Conservation (phyloP, 1,140 invertebrate species). For the Lethrus apterus region DNA sequence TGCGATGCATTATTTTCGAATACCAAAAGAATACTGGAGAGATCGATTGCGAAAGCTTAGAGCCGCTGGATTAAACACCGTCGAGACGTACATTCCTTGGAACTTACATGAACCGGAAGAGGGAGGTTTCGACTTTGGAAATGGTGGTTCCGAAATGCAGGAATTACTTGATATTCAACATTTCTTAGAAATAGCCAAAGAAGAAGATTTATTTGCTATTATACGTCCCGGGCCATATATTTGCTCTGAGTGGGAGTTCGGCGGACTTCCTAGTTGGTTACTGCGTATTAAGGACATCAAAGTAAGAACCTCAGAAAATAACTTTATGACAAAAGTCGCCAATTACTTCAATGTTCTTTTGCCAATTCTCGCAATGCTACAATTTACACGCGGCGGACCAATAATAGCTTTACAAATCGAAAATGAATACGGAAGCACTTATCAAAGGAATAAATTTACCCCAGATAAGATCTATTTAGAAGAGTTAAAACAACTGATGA, state of each 20-base stretch:
- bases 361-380: slow-evolving; percentile 42
- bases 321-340: slow-evolving; percentile 44
- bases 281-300: slow-evolving; percentile 41
- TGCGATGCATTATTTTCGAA: slow-evolving; percentile 87
- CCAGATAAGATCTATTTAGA: slow-evolving; percentile 44
- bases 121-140: slow-evolving; percentile 61
- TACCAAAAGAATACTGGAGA: slow-evolving; percentile 74
- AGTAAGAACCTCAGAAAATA: slow-evolving; percentile 44
- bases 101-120: slow-evolving; percentile 78
- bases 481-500: slow-evolving; percentile 36
- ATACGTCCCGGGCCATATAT: slow-evolving; percentile 89
- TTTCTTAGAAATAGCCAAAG: slow-evolving; percentile 73
- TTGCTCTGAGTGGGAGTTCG: slow-evolving; percentile 72
- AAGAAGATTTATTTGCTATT: slow-evolving; percentile 75
- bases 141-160: slow-evolving; percentile 67
- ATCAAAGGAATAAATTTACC: slow-evolving; percentile 30
- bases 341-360: slow-evolving; percentile 45
- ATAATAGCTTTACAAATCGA: slow-evolving; percentile 44
- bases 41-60: slow-evolving; percentile 73
- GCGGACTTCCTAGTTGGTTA: slow-evolving; percentile 45
- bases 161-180: slow-evolving; percentile 45
- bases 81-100: slow-evolving; percentile 94
- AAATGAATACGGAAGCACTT: slow-evolving; percentile 44
- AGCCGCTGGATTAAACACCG: slow-evolving; percentile 79
- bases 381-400: slow-evolving; percentile 47